Evolutionary conservation across 1,140 invertebrate species (phyloP).

Genomic region (Latrodectus geometricus): DNA sequence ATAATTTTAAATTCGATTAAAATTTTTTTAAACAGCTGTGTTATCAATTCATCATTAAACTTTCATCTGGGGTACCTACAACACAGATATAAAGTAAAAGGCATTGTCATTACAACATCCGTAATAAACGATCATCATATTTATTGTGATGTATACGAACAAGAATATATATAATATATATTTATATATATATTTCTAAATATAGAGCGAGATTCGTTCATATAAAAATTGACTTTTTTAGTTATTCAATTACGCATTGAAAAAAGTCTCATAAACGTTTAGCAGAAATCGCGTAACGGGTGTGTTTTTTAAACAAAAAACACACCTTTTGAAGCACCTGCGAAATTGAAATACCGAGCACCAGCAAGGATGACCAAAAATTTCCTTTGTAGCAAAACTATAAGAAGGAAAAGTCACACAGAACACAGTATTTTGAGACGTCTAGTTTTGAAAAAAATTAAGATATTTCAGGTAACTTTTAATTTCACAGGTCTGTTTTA

Average conservation of each 20-base stretch:
- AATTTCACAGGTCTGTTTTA: conserved; percentile 13
- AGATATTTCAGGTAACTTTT: background rate
- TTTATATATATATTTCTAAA: conserved; percentile 56
- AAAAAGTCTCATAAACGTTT: conserved; percentile 60
- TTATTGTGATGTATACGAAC: conserved; percentile 61
- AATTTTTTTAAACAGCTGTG: too few relatives aligned
- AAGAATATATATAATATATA: conserved; percentile 61
- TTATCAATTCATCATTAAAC: background rate
- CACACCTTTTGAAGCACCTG: conserved; percentile 47
- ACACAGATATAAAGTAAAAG: conserved; percentile 46
- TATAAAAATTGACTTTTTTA: conserved; percentile 62
- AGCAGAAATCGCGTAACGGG: conserved; percentile 53
- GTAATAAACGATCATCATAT: conserved; percentile 50
- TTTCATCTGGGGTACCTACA: conserved; percentile 38
- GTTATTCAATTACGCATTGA: conserved; percentile 54
- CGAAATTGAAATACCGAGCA: conserved; percentile 53
- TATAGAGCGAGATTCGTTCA: conserved; percentile 62
- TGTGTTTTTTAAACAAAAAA: background rate
- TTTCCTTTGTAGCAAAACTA: conserved; percentile 61
- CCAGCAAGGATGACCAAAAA: conserved; percentile 56
- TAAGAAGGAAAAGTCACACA: conserved; percentile 54
- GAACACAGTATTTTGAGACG: conserved; percentile 48
- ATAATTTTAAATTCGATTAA: too few relatives aligned
- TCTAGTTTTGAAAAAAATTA: conserved; percentile 13
- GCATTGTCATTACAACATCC: conserved; percentile 56